These are phyloP conservation scores for Syndactyla subalaris DNA, from an alignment of 2,797 vertebrate genomes.

Conservation along the genomic window DNA sequence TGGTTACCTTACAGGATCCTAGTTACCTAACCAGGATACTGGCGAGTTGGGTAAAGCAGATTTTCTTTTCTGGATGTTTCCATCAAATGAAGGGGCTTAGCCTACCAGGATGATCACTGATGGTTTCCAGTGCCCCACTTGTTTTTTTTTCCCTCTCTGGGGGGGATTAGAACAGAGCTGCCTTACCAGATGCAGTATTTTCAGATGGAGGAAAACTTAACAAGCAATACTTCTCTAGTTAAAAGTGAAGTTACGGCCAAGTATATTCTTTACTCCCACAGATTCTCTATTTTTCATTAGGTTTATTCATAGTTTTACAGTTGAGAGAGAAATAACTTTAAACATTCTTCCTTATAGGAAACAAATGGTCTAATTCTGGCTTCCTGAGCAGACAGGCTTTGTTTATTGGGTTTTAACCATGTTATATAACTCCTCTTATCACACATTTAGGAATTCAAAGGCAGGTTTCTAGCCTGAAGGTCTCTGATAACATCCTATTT, in stretches of 20 bases:
- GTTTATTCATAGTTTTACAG: conserved; percentile 65
- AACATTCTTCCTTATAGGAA: conserved; percentile 38
- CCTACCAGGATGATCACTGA: not conserved
- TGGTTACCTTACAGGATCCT: too few species aligned
- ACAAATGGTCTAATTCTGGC: conserved; percentile 58
- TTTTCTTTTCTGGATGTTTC: not conserved
- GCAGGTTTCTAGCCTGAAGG: conserved; percentile 40
- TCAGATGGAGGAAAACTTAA: conserved; percentile 21
- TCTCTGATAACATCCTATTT: conserved; percentile 55
- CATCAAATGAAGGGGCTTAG: not conserved
- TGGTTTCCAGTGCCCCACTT: not conserved
- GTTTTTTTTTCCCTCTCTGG: not conserved
- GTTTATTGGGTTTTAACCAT: conserved; percentile 56
- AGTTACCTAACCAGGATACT: not conserved
- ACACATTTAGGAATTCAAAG: conserved; percentile 58
- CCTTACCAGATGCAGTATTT: not conserved
- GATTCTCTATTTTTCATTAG: conserved; percentile 53
- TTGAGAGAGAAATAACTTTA: conserved; percentile 62
- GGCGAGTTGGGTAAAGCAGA: not conserved
- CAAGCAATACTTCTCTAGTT: not conserved
- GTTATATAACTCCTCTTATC: conserved; percentile 65
- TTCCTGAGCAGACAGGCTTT: conserved; percentile 48
- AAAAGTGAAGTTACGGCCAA: conserved; percentile 35
- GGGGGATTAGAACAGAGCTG: not conserved
- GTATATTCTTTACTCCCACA: conserved; percentile 37